A percentile compares a stretch with the other conserved stretches of the same genome.
These are phyloP conservation scores for Syncerus caffer DNA, from an alignment of 2,797 vertebrate species.

Conservation along the genomic window DNA sequence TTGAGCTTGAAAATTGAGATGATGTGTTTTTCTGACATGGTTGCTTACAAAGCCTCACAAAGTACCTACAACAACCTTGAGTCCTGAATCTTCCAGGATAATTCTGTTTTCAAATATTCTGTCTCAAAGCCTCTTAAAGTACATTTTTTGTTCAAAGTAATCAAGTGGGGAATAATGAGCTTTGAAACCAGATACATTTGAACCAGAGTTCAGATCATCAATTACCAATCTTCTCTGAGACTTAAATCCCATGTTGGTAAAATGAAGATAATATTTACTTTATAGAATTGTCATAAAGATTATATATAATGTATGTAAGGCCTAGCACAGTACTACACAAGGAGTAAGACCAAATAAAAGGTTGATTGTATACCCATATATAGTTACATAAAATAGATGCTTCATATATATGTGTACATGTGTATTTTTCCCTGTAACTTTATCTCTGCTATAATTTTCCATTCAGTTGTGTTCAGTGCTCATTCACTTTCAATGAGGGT, in stretches of 20 bases:
- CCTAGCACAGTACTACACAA: not conserved
- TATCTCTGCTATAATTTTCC: not conserved
- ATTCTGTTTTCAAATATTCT: not conserved
- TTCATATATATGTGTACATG: not conserved
- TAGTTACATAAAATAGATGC: not conserved
- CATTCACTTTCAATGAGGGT: not conserved
- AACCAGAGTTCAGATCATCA: not conserved
- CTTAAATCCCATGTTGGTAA: not conserved
- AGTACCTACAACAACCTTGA: not conserved
- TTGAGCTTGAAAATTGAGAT: not conserved
- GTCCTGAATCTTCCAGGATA: not conserved
- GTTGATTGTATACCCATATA: not conserved
- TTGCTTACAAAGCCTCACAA: not conserved
- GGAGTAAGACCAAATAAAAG: not conserved
- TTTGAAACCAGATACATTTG: not conserved
- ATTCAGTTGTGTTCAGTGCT: not conserved
- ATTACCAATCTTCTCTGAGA: not conserved
- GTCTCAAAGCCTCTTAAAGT: not conserved
- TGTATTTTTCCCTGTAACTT: not conserved
- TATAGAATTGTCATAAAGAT: not conserved
- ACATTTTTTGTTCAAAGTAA: not conserved
- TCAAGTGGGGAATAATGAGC: not conserved
- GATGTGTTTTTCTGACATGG: not conserved
- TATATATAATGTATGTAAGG: not conserved
- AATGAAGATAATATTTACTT: not conserved